These are phyloP conservation scores for Gambusia affinis DNA, from an alignment of 2,113 vertebrate genomes.

Conservation along the genomic window DNA sequence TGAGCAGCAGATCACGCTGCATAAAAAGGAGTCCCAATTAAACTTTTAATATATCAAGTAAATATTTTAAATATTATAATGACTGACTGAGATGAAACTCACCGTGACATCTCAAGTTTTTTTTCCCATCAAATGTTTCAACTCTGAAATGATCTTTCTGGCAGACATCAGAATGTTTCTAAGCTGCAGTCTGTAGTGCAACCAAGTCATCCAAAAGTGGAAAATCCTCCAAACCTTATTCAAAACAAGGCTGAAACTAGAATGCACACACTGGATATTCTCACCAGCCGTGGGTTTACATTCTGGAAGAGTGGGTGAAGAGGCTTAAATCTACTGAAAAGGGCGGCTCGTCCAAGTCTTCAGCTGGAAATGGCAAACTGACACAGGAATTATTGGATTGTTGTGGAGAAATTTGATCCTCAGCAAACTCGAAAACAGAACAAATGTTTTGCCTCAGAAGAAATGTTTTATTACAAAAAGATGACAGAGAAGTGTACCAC, in stretches of 20 bases:
- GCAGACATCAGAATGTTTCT: slow-evolving; percentile 15
- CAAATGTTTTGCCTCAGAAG: neutral
- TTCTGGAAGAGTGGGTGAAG: slow-evolving; percentile 55
- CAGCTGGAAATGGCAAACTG: slow-evolving; percentile 28
- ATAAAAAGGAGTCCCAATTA: neutral
- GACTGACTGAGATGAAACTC: neutral
- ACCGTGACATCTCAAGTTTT: neutral
- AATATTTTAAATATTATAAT: neutral
- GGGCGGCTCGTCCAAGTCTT: slow-evolving; percentile 27
- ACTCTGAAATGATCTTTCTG: neutral
- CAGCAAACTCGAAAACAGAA: slow-evolving; percentile 7
- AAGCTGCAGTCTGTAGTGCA: neutral
- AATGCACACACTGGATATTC: slow-evolving; percentile 32
- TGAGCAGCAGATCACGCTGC: neutral
- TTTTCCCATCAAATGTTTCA: slow-evolving; percentile 9
- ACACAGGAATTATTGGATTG: slow-evolving; percentile 28
- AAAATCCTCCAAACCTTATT: slow-evolving; percentile 56
- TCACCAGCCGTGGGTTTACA: slow-evolving; percentile 35
- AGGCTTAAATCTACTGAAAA: slow-evolving; percentile 48
- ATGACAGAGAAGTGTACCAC: neutral
- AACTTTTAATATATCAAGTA: neutral
- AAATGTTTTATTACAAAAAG: neutral
- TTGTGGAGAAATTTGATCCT: slow-evolving; percentile 18
- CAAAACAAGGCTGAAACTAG: slow-evolving; percentile 38
- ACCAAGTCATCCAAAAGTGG: slow-evolving; percentile 37